Evolutionary conservation across 2,797 vertebrate species (phyloP).

Genomic region (Rhyacichthys aspro): DNA sequence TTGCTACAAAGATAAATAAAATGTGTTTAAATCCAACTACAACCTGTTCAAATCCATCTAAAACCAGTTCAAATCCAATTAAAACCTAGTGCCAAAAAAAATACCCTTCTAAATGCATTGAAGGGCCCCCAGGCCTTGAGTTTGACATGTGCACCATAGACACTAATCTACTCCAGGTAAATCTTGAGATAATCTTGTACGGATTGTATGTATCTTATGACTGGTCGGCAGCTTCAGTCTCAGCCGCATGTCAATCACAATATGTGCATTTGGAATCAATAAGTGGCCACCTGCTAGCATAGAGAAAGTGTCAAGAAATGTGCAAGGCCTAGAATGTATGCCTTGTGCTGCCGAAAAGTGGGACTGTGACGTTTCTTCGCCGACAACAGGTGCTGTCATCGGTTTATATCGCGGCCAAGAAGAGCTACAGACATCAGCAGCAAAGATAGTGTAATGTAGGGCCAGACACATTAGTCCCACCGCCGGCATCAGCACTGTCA

Average conservation of each 20-base stretch:
- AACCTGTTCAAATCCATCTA: too few species aligned
- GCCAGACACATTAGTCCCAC: slow-evolving; percentile 49
- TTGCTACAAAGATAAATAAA: too few species aligned
- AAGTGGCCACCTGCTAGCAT: not conserved
- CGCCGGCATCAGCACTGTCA: slow-evolving; percentile 51
- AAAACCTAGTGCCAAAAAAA: too few species aligned
- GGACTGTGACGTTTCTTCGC: not conserved
- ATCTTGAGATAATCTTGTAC: too few species aligned
- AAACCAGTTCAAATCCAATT: too few species aligned
- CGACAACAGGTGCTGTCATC: slow-evolving; percentile 45
- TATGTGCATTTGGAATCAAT: not conserved
- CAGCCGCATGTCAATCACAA: not conserved
- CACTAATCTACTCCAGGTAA: too few species aligned
- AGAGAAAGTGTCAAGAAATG: not conserved
- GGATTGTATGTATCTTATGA: too few species aligned
- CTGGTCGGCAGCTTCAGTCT: too few species aligned
- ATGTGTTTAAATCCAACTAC: too few species aligned
- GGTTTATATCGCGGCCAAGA: slow-evolving; percentile 21
- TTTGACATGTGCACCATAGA: too few species aligned
- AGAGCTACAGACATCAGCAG: slow-evolving; percentile 26
- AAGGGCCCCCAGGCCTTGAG: too few species aligned
- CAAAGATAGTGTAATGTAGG: slow-evolving; percentile 26
- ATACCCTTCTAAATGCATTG: too few species aligned
- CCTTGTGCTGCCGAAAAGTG: not conserved
- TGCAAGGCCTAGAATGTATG: not conserved